Conservation (phyloP, 2,888 invertebrate species). For the Monoplex corrugatus region DNA sequence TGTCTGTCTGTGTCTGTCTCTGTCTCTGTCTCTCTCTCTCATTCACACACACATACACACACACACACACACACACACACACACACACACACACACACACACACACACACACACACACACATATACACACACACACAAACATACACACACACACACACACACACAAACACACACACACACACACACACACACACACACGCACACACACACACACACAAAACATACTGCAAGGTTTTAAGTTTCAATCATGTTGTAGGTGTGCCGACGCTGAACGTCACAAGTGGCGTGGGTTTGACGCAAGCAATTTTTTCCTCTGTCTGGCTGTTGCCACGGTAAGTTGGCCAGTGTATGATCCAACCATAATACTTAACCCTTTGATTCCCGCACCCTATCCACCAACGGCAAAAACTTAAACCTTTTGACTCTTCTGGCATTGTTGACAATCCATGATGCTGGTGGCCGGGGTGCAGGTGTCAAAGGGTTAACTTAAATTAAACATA, state of each 20-base stretch:
- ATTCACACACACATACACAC: too few species aligned
- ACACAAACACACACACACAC: neutral
- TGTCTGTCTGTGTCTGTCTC: slow-evolving; percentile 23
- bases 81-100: neutral
- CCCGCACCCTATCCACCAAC: too few species aligned
- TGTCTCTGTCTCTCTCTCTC: neutral
- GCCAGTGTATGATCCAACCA: too few species aligned
- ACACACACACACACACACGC: neutral
- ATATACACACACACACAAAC: neutral
- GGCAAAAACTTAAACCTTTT: too few species aligned
- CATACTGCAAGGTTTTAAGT: neutral
- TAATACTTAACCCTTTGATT: too few species aligned
- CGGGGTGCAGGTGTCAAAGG: too few species aligned
- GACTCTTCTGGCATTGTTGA: too few species aligned
- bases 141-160: neutral
- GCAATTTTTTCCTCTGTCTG: slow-evolving; percentile 57
- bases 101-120: neutral
- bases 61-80: neutral
- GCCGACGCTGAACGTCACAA: slow-evolving; percentile 53
- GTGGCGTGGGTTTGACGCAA: slow-evolving; percentile 58
- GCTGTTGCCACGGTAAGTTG: slow-evolving; percentile 59
- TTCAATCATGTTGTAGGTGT: slow-evolving; percentile 56
- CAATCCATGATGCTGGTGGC: too few species aligned
- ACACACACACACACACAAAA: neutral
- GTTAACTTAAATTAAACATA: too few species aligned